A percentile compares a stretch with the other conserved stretches of the same genome.
These are phyloP conservation scores for Lepidurus packardi DNA, from an alignment of 1,140 invertebrate species.

Conservation along the genomic window DNA sequence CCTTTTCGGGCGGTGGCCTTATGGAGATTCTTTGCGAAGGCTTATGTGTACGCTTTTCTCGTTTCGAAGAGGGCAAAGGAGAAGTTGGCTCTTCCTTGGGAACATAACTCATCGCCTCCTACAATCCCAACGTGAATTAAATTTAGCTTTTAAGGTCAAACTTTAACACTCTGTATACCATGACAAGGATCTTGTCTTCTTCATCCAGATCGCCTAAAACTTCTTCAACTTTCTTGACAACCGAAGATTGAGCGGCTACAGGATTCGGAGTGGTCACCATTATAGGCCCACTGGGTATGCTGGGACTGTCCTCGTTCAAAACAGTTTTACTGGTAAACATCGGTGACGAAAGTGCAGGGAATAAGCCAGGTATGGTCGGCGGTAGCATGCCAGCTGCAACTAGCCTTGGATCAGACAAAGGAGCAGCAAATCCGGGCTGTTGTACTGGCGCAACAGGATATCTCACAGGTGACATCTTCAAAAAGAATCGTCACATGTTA, in stretches of 20 bases:
- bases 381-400: background rate
- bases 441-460: background rate
- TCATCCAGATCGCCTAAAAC: background rate
- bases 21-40: background rate
- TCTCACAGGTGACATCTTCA: background rate
- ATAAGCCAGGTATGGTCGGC: background rate
- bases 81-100: background rate
- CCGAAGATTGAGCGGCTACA: background rate
- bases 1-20: background rate
- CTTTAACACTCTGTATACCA: background rate
- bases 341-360: background rate
- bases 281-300: background rate
- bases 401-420: background rate
- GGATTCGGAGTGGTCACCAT: background rate
- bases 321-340: background rate
- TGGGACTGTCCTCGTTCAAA: background rate
- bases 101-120: conserved; percentile 14
- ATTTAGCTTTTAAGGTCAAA: no score
- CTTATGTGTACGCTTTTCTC: background rate
- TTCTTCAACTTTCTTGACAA: background rate
- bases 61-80: background rate
- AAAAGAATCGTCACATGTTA: background rate
- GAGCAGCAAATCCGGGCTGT: background rate
- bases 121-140: background rate
- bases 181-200: conserved; percentile 6